phyloP scores from a whole-genome alignment of 2,797 vertebrate species.

The Clangula hyemalis region DNA sequence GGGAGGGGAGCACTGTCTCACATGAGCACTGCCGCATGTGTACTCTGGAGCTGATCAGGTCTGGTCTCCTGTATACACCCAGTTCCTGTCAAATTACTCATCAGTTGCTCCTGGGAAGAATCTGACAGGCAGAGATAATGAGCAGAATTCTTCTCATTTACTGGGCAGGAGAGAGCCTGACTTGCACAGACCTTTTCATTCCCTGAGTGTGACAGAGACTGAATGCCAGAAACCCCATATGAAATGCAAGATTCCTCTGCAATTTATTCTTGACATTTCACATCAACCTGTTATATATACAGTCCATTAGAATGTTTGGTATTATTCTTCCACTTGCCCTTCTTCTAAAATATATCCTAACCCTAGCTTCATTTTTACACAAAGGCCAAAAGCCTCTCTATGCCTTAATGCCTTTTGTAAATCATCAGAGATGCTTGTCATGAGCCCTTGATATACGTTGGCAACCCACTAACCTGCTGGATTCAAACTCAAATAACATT shows the following conservation, averaged over 20 bases:
- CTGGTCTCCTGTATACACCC: not conserved
- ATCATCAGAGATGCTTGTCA: not conserved
- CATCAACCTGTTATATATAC: not conserved
- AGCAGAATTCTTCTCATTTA: not conserved
- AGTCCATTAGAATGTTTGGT: not conserved
- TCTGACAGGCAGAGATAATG: not conserved
- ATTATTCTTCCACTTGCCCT: not conserved
- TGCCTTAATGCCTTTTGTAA: not conserved
- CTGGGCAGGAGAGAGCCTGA: not conserved
- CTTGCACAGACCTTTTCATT: not conserved
- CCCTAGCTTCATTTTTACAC: not conserved
- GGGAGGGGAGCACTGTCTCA: not conserved
- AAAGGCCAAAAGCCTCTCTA: not conserved
- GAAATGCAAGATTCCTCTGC: not conserved
- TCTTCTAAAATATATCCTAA: not conserved
- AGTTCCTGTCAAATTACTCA: not conserved
- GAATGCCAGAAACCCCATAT: not conserved
- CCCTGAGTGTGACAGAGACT: not conserved
- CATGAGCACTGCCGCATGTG: not conserved
- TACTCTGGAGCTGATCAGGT: not conserved
- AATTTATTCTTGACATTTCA: not conserved
- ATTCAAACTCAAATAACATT: not conserved
- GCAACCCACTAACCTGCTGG: not conserved
- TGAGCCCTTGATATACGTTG: not conserved
- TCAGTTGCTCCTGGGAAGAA: not conserved